Percentiles rank a stretch among this genome's conserved stretches.
phyloP scores from a whole-genome alignment of 2,113 vertebrate genomes.

The Fregata magnificens region DNA sequence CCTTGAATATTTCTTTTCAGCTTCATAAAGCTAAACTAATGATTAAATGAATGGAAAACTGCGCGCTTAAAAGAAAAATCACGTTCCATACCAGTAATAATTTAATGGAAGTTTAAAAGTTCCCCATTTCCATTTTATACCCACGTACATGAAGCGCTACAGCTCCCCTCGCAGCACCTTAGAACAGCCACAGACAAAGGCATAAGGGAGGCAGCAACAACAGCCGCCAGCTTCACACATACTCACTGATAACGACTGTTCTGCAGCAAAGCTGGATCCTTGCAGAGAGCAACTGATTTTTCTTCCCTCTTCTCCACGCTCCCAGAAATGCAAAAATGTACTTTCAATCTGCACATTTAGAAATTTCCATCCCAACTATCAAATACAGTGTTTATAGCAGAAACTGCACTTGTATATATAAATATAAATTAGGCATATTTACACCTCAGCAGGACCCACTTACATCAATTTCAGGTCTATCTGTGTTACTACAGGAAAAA shows the following conservation, averaged over 20 bases:
- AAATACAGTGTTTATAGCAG: not conserved
- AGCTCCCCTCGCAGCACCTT: not conserved
- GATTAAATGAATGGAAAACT: not conserved
- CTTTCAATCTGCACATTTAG: not conserved
- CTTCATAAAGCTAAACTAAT: not conserved
- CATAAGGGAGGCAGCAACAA: not conserved
- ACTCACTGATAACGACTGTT: accelerated
- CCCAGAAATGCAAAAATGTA: not conserved
- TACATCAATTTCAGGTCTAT: not conserved
- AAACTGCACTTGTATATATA: not conserved
- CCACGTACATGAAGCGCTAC: accelerated
- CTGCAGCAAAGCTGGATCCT: not conserved
- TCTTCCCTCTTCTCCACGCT: not conserved
- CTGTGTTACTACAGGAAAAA: not conserved
- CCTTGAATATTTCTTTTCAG: not conserved
- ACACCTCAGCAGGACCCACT: not conserved
- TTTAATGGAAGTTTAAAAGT: not conserved
- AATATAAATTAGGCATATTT: slow-evolving; percentile 3
- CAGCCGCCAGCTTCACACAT: accelerated
- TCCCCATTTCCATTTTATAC: not conserved
- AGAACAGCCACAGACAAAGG: accelerated
- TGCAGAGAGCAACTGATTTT: too few species aligned
- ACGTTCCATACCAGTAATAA: not conserved
- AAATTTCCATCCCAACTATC: not conserved
- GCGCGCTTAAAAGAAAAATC: not conserved